phyloP scores from a whole-genome alignment of 2,113 vertebrate genomes.

The Poeciliopsis prolifica region DNA sequence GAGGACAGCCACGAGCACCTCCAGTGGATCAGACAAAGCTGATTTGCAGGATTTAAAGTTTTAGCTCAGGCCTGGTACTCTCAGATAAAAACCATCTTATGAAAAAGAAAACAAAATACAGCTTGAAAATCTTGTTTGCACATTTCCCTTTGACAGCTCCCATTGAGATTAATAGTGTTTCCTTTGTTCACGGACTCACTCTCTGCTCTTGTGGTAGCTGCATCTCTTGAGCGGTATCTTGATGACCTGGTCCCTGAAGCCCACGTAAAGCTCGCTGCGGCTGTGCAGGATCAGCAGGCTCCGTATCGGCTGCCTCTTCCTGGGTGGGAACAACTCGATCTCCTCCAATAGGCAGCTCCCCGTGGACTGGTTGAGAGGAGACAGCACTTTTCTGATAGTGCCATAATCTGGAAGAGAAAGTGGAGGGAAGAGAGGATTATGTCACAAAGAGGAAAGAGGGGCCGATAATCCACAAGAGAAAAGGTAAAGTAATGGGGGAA shows the following conservation, averaged over 20 bases:
- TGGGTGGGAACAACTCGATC: slow-evolving; percentile 88
- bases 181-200: slow-evolving; percentile 78
- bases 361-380: slow-evolving; percentile 86
- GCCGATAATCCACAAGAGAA: slow-evolving; percentile 19
- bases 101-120: slow-evolving; percentile 11
- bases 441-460: slow-evolving; percentile 26
- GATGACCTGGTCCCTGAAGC: slow-evolving; percentile 90
- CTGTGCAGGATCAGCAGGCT: slow-evolving; percentile 95
- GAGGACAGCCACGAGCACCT: slow-evolving; percentile 50
- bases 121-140: slow-evolving; percentile 48
- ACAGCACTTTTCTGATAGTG: slow-evolving; percentile 95
- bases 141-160: slow-evolving; percentile 43
- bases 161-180: slow-evolving; percentile 45
- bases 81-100: slow-evolving; percentile 61
- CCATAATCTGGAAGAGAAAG: slow-evolving; percentile 86
- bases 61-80: slow-evolving; percentile 53
- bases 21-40: slow-evolving; percentile 61
- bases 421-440: slow-evolving; percentile 1
- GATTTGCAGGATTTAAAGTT: slow-evolving; percentile 66
- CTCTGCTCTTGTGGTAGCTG: slow-evolving; percentile 88
- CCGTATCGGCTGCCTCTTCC: slow-evolving; percentile 85
- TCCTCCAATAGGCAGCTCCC: slow-evolving; percentile 94
- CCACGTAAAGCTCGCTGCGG: slow-evolving; percentile 92
- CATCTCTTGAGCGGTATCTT: slow-evolving; percentile 95
- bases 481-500: slow-evolving; percentile 3